These are phyloP conservation scores for Parascotia fuliginaria DNA, from an alignment of 2,888 invertebrate species.

Conservation along the genomic window DNA sequence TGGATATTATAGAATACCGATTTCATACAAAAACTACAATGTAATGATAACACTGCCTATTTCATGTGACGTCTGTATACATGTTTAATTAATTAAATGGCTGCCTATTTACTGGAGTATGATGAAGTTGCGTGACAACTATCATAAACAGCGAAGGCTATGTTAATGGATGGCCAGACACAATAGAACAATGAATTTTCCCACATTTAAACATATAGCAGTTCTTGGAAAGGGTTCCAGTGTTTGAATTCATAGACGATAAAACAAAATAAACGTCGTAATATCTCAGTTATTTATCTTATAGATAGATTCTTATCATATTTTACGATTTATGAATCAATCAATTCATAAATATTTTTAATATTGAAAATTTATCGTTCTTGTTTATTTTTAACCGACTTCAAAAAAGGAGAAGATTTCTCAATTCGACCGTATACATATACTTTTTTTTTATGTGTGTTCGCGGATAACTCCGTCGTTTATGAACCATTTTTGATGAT, in stretches of 20 bases:
- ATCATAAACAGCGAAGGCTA: constrained; percentile 66
- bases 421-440: too few species aligned
- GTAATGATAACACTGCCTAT: background rate
- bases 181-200: constrained; percentile 83
- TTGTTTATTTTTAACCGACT: too few species aligned
- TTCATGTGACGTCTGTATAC: background rate
- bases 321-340: too few species aligned
- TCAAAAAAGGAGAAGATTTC: too few species aligned
- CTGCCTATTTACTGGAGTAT: constrained; percentile 30
- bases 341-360: too few species aligned
- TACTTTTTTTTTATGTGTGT: too few species aligned
- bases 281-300: background rate
- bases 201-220: constrained; percentile 71
- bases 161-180: constrained; percentile 70
- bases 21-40: background rate
- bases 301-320: too few species aligned
- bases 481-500: too few species aligned
- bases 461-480: too few species aligned
- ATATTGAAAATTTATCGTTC: too few species aligned
- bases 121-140: constrained; percentile 68
- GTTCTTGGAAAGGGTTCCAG: constrained; percentile 62
- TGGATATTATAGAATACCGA: background rate
- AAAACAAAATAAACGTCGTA: background rate
- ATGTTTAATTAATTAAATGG: constrained; percentile 14
- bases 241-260: constrained; percentile 16